Evolutionary conservation across 2,113 vertebrate genomes (phyloP).

Genomic region (Clarias gariepinus): DNA sequence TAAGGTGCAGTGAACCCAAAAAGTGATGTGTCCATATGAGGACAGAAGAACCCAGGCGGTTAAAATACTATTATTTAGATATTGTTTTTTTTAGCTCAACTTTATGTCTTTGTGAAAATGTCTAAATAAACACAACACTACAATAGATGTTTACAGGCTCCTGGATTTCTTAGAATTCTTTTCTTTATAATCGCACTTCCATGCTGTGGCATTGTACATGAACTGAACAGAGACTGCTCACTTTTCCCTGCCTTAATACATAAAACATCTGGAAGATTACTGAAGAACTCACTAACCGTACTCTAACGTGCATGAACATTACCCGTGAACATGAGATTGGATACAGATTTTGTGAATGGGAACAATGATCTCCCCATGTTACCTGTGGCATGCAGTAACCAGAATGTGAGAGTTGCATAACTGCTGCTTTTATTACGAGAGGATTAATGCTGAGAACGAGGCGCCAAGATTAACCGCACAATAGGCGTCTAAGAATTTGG

Average conservation of each 20-base stretch:
- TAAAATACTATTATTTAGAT: too few relatives aligned
- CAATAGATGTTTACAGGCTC: not conserved
- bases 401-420: constrained; percentile 51
- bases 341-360: constrained; percentile 26
- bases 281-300: not conserved
- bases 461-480: constrained; percentile 50
- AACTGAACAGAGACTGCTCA: not conserved
- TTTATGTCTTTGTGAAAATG: not conserved
- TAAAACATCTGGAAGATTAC: constrained; percentile 35
- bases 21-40: too few relatives aligned
- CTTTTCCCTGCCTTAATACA: constrained; percentile 44
- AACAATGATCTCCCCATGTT: constrained; percentile 10
- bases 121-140: not conserved
- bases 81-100: too few relatives aligned
- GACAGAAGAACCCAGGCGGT: too few relatives aligned
- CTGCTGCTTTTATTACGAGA: constrained; percentile 53
- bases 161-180: not conserved
- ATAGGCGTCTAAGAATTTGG: constrained; percentile 53
- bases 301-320: constrained; percentile 21
- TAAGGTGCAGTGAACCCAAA: too few relatives aligned
- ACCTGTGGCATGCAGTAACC: constrained; percentile 35
- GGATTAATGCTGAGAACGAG: constrained; percentile 43
- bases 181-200: not conserved
- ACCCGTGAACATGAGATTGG: constrained; percentile 21
- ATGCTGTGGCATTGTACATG: not conserved